Conservation (phyloP, 2,797 vertebrate species). For the Erithacus rubecula region DNA sequence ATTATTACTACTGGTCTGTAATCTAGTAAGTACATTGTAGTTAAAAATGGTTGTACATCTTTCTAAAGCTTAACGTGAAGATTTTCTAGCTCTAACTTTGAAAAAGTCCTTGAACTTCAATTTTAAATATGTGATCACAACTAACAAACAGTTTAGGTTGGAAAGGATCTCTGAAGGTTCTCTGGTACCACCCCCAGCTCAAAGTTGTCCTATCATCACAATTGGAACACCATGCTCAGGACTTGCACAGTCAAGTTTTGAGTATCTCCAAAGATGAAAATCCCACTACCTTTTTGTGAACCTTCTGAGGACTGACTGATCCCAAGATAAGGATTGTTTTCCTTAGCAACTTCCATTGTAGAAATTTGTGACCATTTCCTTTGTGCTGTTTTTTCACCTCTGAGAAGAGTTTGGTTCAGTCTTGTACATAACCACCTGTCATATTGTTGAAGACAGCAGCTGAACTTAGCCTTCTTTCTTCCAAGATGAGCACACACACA, state of each 20-base stretch:
- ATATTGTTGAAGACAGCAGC: background rate
- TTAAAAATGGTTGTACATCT: background rate
- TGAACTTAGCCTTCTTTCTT: background rate
- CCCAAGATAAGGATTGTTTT: background rate
- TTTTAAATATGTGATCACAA: background rate
- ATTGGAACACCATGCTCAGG: background rate
- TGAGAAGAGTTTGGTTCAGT: background rate
- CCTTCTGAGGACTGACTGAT: background rate
- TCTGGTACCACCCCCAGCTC: background rate
- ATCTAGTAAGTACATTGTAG: background rate
- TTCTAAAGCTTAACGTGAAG: background rate
- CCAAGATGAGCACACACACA: background rate
- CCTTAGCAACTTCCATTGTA: background rate
- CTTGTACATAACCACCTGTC: background rate
- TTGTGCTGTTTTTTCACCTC: background rate
- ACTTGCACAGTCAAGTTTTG: background rate
- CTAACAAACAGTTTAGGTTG: background rate
- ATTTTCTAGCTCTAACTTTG: background rate
- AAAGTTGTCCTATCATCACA: background rate
- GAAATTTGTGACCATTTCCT: background rate
- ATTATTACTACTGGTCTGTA: background rate
- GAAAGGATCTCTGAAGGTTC: background rate
- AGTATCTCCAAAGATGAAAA: background rate
- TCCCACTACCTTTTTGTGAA: background rate
- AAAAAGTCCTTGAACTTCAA: background rate